These are phyloP conservation scores for Sapayoa aenigma DNA, from an alignment of 2,113 vertebrate species.

Conservation along the genomic window DNA sequence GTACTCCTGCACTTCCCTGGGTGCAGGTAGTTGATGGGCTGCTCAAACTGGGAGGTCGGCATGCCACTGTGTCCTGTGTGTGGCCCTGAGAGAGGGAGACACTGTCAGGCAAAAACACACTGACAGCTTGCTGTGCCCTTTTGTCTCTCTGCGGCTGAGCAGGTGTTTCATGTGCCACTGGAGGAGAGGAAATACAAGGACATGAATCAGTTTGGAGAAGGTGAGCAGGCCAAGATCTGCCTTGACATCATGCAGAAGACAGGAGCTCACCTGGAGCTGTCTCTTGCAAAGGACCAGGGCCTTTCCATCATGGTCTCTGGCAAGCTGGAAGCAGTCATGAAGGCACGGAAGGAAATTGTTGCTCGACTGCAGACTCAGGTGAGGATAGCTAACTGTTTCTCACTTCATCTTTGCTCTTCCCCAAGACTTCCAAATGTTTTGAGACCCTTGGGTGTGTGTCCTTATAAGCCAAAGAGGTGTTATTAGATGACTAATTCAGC, in stretches of 20 bases:
- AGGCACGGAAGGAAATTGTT: constrained; percentile 98
- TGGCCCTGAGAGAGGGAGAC: background rate
- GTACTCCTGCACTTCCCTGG: background rate
- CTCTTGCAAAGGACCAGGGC: constrained; percentile 97
- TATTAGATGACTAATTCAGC: constrained; percentile 55
- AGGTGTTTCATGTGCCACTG: constrained; percentile 98
- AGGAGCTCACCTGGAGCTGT: constrained; percentile 95
- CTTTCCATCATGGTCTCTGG: constrained; percentile 99
- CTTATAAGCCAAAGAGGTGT: background rate
- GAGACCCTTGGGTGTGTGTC: constrained; percentile 23
- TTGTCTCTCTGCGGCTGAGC: background rate
- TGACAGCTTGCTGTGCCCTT: background rate
- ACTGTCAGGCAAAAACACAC: background rate
- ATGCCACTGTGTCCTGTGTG: background rate
- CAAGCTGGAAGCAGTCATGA: constrained; percentile 97
- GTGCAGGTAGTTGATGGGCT: background rate
- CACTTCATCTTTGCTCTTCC: background rate
- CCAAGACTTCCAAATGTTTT: background rate
- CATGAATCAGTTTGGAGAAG: constrained; percentile 99
- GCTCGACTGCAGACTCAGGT: constrained; percentile 98
- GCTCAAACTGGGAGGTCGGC: background rate
- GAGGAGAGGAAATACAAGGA: constrained; percentile 99
- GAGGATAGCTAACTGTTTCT: constrained; percentile 21
- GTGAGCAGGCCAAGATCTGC: constrained; percentile 98
- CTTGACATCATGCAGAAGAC: constrained; percentile 99